phyloP scores from a whole-genome alignment of 2,113 vertebrate genomes.

The Limanda limanda region DNA sequence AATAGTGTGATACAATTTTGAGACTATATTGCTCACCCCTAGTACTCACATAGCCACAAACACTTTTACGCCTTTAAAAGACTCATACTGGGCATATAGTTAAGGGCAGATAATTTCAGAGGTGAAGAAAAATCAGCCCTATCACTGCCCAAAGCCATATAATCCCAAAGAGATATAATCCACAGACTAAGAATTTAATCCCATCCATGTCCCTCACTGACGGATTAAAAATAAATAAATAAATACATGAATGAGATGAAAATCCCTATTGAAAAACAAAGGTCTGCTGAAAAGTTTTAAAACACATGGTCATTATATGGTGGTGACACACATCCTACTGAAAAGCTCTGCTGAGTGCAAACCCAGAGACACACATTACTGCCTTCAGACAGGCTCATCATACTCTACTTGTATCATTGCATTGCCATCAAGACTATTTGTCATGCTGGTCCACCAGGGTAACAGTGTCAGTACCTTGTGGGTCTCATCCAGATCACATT shows the following conservation, averaged over 20 bases:
- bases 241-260: slow-evolving; percentile 44
- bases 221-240: slow-evolving; percentile 45
- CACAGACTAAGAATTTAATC: slow-evolving; percentile 79
- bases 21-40: too few species aligned
- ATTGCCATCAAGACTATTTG: too few species aligned
- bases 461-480: background rate
- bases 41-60: background rate
- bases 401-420: background rate
- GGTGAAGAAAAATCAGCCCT: slow-evolving; percentile 62
- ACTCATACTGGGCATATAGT: background rate
- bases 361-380: slow-evolving; percentile 22
- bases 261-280: slow-evolving; percentile 52
- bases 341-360: background rate
- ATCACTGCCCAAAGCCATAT: slow-evolving; percentile 76
- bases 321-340: slow-evolving; percentile 22
- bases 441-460: background rate
- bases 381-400: slow-evolving; percentile 13
- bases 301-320: slow-evolving; percentile 52
- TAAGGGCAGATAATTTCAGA: slow-evolving; percentile 41
- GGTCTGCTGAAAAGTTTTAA: background rate
- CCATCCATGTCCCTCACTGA: slow-evolving; percentile 58
- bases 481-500: slow-evolving; percentile 37
- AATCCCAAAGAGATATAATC: slow-evolving; percentile 75
- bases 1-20: too few species aligned
- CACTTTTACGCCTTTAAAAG: background rate